These are phyloP conservation scores for Dipodomys spectabilis DNA, from an alignment of 2,113 vertebrate species.

Conservation along the genomic window DNA sequence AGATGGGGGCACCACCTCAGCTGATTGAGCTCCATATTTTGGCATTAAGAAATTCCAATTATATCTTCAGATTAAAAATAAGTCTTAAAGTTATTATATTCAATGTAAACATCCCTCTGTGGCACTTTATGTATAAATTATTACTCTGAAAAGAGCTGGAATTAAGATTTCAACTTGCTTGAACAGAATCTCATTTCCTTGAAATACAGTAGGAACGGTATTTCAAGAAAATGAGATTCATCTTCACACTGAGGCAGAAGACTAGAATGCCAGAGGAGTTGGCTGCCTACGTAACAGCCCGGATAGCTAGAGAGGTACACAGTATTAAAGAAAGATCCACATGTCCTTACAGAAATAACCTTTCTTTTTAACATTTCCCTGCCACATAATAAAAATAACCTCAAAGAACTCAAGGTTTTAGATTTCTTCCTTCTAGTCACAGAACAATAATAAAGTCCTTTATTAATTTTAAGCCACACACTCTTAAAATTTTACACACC, in stretches of 20 bases:
- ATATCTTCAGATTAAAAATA: constrained; percentile 74
- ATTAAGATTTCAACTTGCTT: constrained; percentile 73
- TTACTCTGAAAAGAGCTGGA: constrained; percentile 75
- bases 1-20: not conserved
- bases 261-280: not conserved
- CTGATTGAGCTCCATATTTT: constrained; percentile 63
- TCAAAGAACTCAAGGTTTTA: not conserved
- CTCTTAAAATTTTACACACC: not conserved
- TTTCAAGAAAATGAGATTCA: constrained; percentile 74
- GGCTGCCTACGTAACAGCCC: not conserved
- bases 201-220: constrained; percentile 67
- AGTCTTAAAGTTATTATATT: constrained; percentile 73
- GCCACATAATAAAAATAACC: not conserved
- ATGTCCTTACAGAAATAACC: not conserved
- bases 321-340: not conserved
- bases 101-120: constrained; percentile 76
- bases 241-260: constrained; percentile 40
- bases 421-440: not conserved
- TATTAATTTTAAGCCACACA: constrained; percentile 2
- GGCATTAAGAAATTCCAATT: constrained; percentile 67
- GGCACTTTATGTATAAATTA: constrained; percentile 79
- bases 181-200: constrained; percentile 72
- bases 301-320: not conserved
- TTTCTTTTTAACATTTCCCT: not conserved
- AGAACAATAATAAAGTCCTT: not conserved